Percentiles rank a stretch among this genome's conserved stretches.
Evolutionary conservation across 2,113 vertebrate genomes (phyloP).

Genomic region (Hydrochoerus hydrochaeris): DNA sequence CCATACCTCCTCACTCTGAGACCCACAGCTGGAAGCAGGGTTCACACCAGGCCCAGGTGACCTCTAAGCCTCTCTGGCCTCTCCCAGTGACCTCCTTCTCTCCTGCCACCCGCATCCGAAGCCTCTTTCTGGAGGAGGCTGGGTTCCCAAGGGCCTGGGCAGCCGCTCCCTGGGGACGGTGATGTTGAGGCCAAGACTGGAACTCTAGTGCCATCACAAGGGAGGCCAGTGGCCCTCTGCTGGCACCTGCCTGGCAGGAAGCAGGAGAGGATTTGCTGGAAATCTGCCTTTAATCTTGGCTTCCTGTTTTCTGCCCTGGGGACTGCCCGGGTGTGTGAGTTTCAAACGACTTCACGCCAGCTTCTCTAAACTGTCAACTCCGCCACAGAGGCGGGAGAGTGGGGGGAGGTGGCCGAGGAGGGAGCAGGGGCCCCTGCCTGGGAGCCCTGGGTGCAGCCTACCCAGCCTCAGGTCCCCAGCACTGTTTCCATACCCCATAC

Average conservation of each 20-base stretch:
- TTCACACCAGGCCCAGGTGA: neutral
- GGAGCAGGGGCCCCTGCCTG: neutral
- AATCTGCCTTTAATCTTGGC: slow-evolving; percentile 80
- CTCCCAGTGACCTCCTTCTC: neutral
- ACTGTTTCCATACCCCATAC: no score
- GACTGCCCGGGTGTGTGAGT: slow-evolving; percentile 67
- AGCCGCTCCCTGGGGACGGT: neutral
- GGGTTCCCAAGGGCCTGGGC: neutral
- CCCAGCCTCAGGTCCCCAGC: neutral
- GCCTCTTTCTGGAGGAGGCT: neutral
- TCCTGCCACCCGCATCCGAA: no score
- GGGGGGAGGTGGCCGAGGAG: neutral
- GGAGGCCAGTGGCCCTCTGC: neutral
- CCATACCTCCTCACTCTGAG: neutral
- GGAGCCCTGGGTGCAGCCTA: neutral
- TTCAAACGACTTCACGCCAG: slow-evolving; percentile 67
- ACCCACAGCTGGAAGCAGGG: neutral
- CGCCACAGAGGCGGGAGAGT: neutral
- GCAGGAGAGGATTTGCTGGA: slow-evolving; percentile 75
- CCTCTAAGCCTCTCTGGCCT: neutral
- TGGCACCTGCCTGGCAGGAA: slow-evolving; percentile 81
- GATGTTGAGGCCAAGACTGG: neutral
- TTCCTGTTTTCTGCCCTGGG: slow-evolving; percentile 83
- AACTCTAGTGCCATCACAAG: neutral
- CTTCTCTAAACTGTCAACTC: slow-evolving; percentile 78